phyloP scores from a whole-genome alignment of 2,113 vertebrate genomes.

The Ia io region DNA sequence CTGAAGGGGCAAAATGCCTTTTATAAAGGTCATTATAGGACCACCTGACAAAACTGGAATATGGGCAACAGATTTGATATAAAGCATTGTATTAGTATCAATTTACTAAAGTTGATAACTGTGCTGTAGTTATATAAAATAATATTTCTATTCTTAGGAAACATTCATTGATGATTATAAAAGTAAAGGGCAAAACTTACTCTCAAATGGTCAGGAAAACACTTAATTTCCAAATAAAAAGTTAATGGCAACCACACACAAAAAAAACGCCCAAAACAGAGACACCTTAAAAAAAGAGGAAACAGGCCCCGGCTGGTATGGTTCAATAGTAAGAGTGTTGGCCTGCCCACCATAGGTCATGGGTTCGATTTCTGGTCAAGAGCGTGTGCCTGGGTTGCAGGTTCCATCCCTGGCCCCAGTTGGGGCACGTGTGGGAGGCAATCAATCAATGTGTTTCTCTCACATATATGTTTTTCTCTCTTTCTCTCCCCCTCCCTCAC shows the following conservation, averaged over 20 bases:
- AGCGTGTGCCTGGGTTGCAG: too few relatives aligned
- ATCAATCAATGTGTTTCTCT: too few relatives aligned
- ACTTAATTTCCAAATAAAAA: conserved; percentile 12
- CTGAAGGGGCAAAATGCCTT: neutral
- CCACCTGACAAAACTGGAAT: neutral
- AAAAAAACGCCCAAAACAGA: neutral
- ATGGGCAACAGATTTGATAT: neutral
- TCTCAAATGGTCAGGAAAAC: neutral
- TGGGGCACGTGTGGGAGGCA: too few relatives aligned
- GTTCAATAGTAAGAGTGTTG: too few relatives aligned
- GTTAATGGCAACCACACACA: neutral
- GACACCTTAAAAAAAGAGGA: neutral
- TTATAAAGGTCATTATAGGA: neutral
- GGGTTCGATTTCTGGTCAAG: too few relatives aligned
- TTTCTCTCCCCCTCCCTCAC: too few relatives aligned
- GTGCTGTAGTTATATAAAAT: neutral
- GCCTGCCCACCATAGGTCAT: too few relatives aligned
- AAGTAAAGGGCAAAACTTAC: neutral
- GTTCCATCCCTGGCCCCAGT: too few relatives aligned
- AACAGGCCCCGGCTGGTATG: neutral
- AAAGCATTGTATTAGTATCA: neutral
- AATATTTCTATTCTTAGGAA: neutral
- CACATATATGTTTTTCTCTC: too few relatives aligned
- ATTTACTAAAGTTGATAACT: neutral
- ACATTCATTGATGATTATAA: neutral